Evolutionary conservation across 2,797 vertebrate species (phyloP).

Genomic region (Aplochiton taeniatus): DNA sequence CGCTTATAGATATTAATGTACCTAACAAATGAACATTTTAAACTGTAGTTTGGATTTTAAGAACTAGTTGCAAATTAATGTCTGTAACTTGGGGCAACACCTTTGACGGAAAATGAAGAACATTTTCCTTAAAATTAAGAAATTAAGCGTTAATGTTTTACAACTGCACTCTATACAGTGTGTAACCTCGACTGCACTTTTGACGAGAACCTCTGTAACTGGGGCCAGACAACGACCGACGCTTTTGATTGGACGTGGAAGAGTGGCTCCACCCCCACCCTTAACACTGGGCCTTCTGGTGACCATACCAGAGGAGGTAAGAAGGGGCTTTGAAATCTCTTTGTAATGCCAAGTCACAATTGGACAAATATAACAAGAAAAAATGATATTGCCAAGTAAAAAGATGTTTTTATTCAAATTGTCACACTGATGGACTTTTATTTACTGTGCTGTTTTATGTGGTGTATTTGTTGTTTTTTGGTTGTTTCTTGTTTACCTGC

Average conservation of each 20-base stretch:
- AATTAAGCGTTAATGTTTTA: slow-evolving; percentile 10
- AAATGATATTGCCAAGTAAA: no score
- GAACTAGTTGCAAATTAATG: slow-evolving; percentile 40
- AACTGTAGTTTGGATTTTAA: no score
- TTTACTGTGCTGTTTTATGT: no score
- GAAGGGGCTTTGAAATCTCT: background rate
- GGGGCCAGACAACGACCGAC: slow-evolving; percentile 18
- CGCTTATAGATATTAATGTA: background rate
- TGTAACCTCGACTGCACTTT: slow-evolving; percentile 52
- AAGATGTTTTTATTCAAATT: no score
- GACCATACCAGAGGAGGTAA: slow-evolving; percentile 61
- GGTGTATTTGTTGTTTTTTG: no score
- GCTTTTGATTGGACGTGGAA: slow-evolving; percentile 35
- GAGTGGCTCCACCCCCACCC: slow-evolving; percentile 55
- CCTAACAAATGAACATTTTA: background rate
- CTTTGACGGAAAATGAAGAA: no score
- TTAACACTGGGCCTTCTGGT: slow-evolving; percentile 52
- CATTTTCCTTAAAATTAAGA: background rate
- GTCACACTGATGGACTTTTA: no score
- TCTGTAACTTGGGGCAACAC: no score
- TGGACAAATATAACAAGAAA: no score
- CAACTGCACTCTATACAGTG: slow-evolving; percentile 42
- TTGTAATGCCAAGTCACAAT: no score
- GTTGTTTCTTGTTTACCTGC: no score
- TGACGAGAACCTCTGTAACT: slow-evolving; percentile 46